Percentiles rank a stretch among this genome's conserved stretches.
Evolutionary conservation across 2,888 invertebrate species (phyloP).

Genomic region (Apotomis capreana): DNA sequence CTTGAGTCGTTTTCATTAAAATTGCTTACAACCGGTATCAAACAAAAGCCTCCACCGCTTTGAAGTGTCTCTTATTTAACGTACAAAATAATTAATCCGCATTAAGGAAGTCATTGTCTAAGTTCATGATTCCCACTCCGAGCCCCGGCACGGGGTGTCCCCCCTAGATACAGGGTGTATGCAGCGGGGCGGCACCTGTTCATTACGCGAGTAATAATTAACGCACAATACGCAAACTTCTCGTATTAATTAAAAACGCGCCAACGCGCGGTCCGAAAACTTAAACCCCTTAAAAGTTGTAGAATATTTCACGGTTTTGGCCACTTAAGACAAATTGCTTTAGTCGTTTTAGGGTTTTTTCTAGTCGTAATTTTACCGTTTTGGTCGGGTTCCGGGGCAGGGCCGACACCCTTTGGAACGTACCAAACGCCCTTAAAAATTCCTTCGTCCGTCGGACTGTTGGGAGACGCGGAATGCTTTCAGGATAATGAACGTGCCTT

Average conservation of each 20-base stretch:
- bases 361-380: slow-evolving; percentile 70
- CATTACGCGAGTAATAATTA: slow-evolving; percentile 50
- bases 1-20: slow-evolving; percentile 25
- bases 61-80: slow-evolving; percentile 53
- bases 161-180: slow-evolving; percentile 10
- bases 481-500: slow-evolving; percentile 44
- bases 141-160: not conserved
- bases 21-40: slow-evolving; percentile 25
- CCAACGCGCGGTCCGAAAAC: slow-evolving; percentile 52
- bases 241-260: slow-evolving; percentile 71
- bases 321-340: slow-evolving; percentile 77
- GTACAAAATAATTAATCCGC: slow-evolving; percentile 61
- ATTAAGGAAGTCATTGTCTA: slow-evolving; percentile 65
- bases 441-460: slow-evolving; percentile 38
- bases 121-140: slow-evolving; percentile 60
- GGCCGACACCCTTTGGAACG: slow-evolving; percentile 30
- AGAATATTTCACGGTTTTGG: slow-evolving; percentile 76
- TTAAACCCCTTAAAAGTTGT: slow-evolving; percentile 67
- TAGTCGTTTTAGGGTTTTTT: slow-evolving; percentile 62
- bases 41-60: slow-evolving; percentile 21
- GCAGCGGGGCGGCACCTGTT: slow-evolving; percentile 32
- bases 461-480: slow-evolving; percentile 41
- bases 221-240: slow-evolving; percentile 66
- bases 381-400: slow-evolving; percentile 50
- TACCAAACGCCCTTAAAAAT: slow-evolving; percentile 42